Conservation (phyloP, 2,113 vertebrate genomes). For the Tenrec ecaudatus region DNA sequence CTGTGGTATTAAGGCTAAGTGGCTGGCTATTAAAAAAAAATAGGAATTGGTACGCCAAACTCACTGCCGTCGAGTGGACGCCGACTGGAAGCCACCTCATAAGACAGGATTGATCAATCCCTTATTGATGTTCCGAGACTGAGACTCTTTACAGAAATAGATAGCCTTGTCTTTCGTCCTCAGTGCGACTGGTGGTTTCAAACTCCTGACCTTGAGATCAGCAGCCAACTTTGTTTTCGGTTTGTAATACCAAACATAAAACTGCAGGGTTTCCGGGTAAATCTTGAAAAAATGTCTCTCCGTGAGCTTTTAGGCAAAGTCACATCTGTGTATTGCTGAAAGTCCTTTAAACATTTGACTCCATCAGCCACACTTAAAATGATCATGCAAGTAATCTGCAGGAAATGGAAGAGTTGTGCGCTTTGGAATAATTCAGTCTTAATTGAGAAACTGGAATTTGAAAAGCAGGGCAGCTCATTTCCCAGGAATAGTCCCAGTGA, state of each 20-base stretch:
- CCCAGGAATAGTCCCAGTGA: neutral
- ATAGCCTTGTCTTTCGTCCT: too few species aligned
- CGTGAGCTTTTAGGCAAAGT: slow-evolving; percentile 40
- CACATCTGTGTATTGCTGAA: neutral
- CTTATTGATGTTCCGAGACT: too few species aligned
- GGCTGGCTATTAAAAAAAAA: neutral
- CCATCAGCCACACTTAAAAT: slow-evolving; percentile 35
- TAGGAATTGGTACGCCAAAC: neutral
- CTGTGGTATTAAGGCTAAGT: neutral
- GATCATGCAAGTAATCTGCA: slow-evolving; percentile 29
- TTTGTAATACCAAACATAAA: neutral
- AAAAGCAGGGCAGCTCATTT: neutral
- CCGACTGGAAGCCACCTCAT: too few species aligned
- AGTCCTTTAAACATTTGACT: slow-evolving; percentile 22
- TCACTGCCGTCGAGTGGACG: too few species aligned
- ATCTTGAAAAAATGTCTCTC: slow-evolving; percentile 4
- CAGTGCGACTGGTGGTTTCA: too few species aligned
- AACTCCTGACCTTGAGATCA: too few species aligned
- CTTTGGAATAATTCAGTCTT: slow-evolving; percentile 42
- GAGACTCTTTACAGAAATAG: too few species aligned
- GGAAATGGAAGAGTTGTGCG: slow-evolving; percentile 20
- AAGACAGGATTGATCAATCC: too few species aligned
- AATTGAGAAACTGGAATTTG: slow-evolving; percentile 22
- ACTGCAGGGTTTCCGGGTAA: neutral
- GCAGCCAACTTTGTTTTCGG: neutral